A percentile compares a stretch with the other conserved stretches of the same genome.
phyloP scores from a whole-genome alignment of 2,797 vertebrate species.

The Triplophysa yarkandensis region DNA sequence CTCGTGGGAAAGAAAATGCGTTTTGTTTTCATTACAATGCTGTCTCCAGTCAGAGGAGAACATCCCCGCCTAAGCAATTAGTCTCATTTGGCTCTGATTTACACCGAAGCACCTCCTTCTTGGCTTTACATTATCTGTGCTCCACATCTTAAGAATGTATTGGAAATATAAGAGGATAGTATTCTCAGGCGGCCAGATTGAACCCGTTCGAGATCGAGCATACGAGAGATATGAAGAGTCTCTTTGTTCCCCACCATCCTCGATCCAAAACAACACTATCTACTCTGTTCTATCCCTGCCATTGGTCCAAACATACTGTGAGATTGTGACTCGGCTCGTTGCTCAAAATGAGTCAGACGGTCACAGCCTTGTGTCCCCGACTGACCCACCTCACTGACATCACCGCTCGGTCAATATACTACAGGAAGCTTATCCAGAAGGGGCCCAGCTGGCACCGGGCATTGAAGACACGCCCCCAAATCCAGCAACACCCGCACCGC shows the following conservation, averaged over 20 bases:
- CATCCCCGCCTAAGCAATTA: constrained; percentile 41
- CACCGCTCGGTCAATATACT: constrained; percentile 17
- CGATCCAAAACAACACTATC: constrained; percentile 48
- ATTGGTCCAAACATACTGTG: constrained; percentile 20
- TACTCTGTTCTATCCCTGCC: constrained; percentile 35
- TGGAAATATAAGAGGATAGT: constrained; percentile 40
- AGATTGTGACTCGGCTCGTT: constrained; percentile 41
- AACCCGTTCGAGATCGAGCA: constrained; percentile 40
- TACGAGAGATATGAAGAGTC: constrained; percentile 48
- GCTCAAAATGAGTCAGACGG: constrained; percentile 47
- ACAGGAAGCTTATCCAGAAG: constrained; percentile 15
- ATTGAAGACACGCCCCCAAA: constrained; percentile 11
- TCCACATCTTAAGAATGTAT: constrained; percentile 43
- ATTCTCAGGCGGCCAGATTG: constrained; percentile 32
- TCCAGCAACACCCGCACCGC: neutral
- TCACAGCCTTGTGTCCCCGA: constrained; percentile 52
- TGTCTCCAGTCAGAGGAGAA: constrained; percentile 34
- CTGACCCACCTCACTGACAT: constrained; percentile 39
- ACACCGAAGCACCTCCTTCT: constrained; percentile 23
- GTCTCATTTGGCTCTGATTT: constrained; percentile 36
- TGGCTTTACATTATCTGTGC: constrained; percentile 40
- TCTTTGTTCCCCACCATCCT: constrained; percentile 53
- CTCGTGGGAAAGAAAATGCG: constrained; percentile 55
- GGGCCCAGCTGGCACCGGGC: neutral
- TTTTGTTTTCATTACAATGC: constrained; percentile 51